phyloP scores from a whole-genome alignment of 1,140 invertebrate genomes.

The Littorina saxatilis region DNA sequence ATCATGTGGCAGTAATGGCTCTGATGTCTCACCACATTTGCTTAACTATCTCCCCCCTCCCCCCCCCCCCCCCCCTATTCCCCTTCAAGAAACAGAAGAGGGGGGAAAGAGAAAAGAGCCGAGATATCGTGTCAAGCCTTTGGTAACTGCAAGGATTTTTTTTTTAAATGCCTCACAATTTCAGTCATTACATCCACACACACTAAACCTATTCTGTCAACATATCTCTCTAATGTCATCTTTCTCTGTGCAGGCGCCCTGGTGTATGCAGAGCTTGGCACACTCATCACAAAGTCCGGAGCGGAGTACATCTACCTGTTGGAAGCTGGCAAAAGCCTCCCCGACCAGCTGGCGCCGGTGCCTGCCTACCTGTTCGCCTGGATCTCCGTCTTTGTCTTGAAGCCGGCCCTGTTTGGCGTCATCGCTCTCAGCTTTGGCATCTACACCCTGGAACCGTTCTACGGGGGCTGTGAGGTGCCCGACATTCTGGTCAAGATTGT shows the following conservation, averaged over 20 bases:
- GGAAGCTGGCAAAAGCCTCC: conserved; percentile 55
- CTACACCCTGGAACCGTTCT: conserved; percentile 92
- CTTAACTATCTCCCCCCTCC: too few relatives aligned
- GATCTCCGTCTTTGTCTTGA: conserved; percentile 81
- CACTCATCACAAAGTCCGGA: conserved; percentile 75
- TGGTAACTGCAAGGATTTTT: too few relatives aligned
- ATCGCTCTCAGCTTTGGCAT: conserved; percentile 93
- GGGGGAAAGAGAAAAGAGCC: too few relatives aligned
- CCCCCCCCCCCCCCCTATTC: too few relatives aligned
- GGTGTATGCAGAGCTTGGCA: conserved; percentile 88
- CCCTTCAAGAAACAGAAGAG: too few relatives aligned
- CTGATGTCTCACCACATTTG: too few relatives aligned
- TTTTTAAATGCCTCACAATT: background rate
- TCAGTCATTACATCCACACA: background rate
- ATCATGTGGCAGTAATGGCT: too few relatives aligned
- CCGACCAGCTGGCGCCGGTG: conserved; percentile 59
- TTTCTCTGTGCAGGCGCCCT: conserved; percentile 82
- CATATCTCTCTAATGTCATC: background rate
- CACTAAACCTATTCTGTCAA: too few relatives aligned
- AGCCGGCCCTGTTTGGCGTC: conserved; percentile 88
- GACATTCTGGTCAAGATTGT: conserved; percentile 54
- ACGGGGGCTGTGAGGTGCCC: conserved; percentile 75
- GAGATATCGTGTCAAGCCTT: background rate
- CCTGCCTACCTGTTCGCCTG: conserved; percentile 71
- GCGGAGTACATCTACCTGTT: conserved; percentile 71